phyloP scores from a whole-genome alignment of 2,888 invertebrate genomes.

The Endotricha flammealis region DNA sequence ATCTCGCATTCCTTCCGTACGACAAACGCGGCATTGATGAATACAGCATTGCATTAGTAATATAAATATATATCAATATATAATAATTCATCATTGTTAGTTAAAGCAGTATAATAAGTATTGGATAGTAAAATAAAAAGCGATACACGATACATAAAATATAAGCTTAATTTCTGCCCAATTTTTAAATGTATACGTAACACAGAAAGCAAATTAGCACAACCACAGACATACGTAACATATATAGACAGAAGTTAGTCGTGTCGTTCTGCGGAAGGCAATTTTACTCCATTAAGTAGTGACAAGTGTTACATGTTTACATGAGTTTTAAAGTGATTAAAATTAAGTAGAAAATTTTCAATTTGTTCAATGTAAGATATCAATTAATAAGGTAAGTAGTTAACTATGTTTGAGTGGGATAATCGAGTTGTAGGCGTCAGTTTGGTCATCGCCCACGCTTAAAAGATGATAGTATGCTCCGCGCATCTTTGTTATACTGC shows the following conservation, averaged over 20 bases:
- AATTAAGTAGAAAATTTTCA: no score
- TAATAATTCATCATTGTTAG: slow-evolving; percentile 10
- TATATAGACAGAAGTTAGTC: neutral
- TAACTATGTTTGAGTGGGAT: no score
- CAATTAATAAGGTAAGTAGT: no score
- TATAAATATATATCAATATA: slow-evolving; percentile 25
- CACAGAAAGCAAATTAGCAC: slow-evolving; percentile 13
- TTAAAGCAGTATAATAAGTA: slow-evolving; percentile 4
- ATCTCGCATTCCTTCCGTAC: slow-evolving; percentile 92
- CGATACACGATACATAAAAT: slow-evolving; percentile 3
- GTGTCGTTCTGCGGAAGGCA: slow-evolving; percentile 2
- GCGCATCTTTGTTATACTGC: no score
- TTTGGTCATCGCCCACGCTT: no score
- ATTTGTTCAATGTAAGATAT: no score
- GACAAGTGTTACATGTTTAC: slow-evolving; percentile 4
- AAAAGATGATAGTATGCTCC: no score
- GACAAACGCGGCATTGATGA: slow-evolving; percentile 66
- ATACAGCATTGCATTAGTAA: slow-evolving; percentile 70
- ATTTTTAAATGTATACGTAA: neutral
- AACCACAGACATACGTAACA: slow-evolving; percentile 22
- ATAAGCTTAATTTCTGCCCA: neutral
- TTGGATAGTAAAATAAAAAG: neutral
- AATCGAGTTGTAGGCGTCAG: no score
- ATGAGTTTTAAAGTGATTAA: no score
- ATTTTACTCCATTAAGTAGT: no score